These are phyloP conservation scores for Myrmophylax atrothorax DNA, from an alignment of 2,113 vertebrate genomes.

Conservation along the genomic window DNA sequence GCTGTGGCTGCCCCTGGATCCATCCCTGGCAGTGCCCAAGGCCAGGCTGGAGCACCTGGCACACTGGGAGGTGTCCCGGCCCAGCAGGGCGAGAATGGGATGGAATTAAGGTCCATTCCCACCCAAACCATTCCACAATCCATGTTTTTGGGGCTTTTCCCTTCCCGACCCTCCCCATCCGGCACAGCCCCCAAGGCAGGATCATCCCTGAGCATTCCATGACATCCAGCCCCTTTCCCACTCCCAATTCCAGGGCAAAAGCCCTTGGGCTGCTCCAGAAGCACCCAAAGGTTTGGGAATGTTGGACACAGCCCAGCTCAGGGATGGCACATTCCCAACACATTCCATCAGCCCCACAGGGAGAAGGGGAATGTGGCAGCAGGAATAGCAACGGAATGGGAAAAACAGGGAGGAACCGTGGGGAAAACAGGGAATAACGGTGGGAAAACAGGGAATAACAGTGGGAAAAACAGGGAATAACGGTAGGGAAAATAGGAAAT, in stretches of 20 bases:
- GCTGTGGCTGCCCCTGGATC: neutral
- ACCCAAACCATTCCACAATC: neutral
- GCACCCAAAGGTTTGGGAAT: no score
- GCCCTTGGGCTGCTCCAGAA: no score
- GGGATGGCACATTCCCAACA: no score
- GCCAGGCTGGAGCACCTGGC: neutral
- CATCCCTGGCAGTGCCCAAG: no score
- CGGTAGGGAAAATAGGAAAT: no score
- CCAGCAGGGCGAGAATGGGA: neutral
- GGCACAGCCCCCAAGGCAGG: neutral
- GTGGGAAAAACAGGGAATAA: no score
- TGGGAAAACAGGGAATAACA: no score
- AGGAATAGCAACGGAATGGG: neutral
- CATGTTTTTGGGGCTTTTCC: neutral
- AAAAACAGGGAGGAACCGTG: neutral
- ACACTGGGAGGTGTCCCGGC: fast-evolving
- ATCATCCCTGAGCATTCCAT: neutral
- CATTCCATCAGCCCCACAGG: no score
- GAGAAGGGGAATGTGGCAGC: neutral
- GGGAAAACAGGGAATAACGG: no score
- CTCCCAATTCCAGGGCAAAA: neutral
- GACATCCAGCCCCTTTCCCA: neutral
- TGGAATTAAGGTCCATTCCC: neutral
- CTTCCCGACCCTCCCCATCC: neutral
- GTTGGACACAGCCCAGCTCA: neutral